phyloP scores from a whole-genome alignment of 2,797 vertebrate species.

The Loriculus beryllinus region DNA sequence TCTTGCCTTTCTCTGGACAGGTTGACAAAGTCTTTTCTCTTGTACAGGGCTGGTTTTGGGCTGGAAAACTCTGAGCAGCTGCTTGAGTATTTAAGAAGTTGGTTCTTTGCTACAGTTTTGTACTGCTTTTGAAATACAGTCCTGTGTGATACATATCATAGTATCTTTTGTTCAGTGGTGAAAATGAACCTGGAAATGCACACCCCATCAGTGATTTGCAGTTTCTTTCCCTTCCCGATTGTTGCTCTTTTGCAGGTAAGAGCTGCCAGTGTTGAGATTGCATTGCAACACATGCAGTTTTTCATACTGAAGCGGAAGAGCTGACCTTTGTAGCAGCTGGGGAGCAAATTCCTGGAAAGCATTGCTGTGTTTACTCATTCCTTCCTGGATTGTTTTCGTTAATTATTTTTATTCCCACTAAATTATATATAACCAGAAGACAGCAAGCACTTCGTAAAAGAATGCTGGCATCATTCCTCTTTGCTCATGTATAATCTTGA shows the following conservation, averaged over 20 bases:
- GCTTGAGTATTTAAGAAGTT: background rate
- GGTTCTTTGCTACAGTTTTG: background rate
- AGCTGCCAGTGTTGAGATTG: background rate
- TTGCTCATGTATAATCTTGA: background rate
- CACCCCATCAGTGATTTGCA: no score
- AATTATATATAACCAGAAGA: background rate
- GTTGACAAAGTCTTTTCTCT: background rate
- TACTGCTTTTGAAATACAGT: background rate
- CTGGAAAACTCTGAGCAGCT: background rate
- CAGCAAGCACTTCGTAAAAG: background rate
- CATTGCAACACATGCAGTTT: background rate
- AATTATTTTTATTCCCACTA: slow-evolving; percentile 15
- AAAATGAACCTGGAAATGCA: background rate
- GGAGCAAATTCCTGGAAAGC: background rate
- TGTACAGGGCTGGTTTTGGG: no score
- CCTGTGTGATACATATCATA: background rate
- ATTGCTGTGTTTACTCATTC: background rate
- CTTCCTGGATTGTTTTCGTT: background rate
- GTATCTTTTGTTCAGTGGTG: background rate
- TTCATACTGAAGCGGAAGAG: background rate
- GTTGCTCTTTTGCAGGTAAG: background rate
- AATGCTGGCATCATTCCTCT: background rate
- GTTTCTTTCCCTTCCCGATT: background rate
- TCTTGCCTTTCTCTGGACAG: background rate
- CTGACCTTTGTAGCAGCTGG: background rate